A percentile compares a stretch with the other conserved stretches of the same genome.
Conservation (phyloP, 2,888 invertebrate genomes). For the Ptilodon capucinus region DNA sequence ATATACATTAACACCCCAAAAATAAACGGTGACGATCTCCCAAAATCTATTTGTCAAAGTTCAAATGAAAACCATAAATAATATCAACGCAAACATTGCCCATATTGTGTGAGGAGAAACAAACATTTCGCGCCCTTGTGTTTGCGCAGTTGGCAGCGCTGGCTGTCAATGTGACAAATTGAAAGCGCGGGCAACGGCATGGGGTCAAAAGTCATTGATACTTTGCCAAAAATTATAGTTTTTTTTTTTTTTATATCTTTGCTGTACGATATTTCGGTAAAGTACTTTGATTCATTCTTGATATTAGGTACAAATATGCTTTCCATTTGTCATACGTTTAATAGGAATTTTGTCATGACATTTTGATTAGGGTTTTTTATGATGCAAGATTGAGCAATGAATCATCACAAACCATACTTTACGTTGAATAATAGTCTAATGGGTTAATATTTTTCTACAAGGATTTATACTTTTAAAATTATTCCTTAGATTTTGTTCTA, state of each 20-base stretch:
- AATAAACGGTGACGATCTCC: slow-evolving; percentile 57
- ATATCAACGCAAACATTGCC: slow-evolving; percentile 61
- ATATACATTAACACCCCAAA: slow-evolving; percentile 1
- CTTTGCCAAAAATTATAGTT: slow-evolving; percentile 10
- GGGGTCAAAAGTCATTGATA: slow-evolving; percentile 34
- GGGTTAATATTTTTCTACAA: too few relatives aligned
- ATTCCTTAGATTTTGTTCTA: too few relatives aligned
- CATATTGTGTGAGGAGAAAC: slow-evolving; percentile 63
- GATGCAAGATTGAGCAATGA: not conserved
- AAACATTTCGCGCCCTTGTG: slow-evolving; percentile 70
- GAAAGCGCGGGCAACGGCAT: slow-evolving; percentile 36
- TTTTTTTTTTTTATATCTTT: not conserved
- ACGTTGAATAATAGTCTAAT: not conserved
- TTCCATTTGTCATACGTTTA: not conserved
- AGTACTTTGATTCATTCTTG: not conserved
- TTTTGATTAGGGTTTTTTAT: not conserved
- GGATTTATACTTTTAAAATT: too few relatives aligned
- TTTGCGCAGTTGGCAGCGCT: slow-evolving; percentile 71
- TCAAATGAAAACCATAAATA: slow-evolving; percentile 65
- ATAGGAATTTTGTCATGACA: slow-evolving; percentile 17
- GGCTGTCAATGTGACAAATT: slow-evolving; percentile 62
- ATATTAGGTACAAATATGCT: not conserved
- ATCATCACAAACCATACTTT: not conserved
- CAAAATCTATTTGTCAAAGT: slow-evolving; percentile 63
- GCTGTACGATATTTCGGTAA: slow-evolving; percentile 4